These are phyloP conservation scores for Branchinecta lynchi DNA, from an alignment of 1,140 invertebrate genomes.

Conservation along the genomic window DNA sequence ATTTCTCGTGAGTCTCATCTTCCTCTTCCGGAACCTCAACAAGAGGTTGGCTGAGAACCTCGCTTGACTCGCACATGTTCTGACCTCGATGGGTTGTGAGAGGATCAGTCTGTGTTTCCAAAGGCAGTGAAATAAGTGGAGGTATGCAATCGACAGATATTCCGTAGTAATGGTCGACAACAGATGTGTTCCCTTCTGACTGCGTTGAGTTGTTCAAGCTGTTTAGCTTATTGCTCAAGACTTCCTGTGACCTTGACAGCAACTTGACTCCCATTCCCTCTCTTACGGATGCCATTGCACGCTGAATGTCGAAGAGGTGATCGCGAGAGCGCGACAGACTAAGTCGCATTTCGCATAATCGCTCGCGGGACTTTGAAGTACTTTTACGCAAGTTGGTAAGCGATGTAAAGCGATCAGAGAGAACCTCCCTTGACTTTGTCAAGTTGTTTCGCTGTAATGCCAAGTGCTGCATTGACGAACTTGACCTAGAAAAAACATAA, in stretches of 20 bases:
- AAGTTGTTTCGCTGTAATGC: constrained; percentile 29
- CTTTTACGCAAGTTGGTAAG: constrained; percentile 29
- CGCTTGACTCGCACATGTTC: not conserved
- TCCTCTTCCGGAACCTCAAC: not conserved
- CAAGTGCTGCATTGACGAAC: constrained; percentile 11
- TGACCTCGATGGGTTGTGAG: not conserved
- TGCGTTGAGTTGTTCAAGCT: constrained; percentile 25
- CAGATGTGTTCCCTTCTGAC: constrained; percentile 33
- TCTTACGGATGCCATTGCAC: constrained; percentile 23
- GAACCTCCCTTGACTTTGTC: constrained; percentile 29
- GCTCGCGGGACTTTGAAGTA: constrained; percentile 33
- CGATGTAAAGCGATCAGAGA: constrained; percentile 40
- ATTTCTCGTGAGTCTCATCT: not conserved
- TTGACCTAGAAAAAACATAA: not conserved
- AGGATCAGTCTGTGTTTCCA: not conserved
- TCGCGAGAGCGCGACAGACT: constrained; percentile 23
- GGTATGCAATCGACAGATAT: not conserved
- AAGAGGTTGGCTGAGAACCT: not conserved
- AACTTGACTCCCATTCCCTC: constrained; percentile 24
- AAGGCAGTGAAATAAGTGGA: not conserved
- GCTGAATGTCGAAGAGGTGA: constrained; percentile 23
- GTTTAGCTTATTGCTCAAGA: constrained; percentile 25
- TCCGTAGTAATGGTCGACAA: constrained; percentile 33
- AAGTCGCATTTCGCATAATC: constrained; percentile 29
- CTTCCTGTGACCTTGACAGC: constrained; percentile 40